A percentile compares a stretch with the other conserved stretches of the same genome.
Conservation (phyloP, 2,113 vertebrate genomes). For the Python bivittatus region DNA sequence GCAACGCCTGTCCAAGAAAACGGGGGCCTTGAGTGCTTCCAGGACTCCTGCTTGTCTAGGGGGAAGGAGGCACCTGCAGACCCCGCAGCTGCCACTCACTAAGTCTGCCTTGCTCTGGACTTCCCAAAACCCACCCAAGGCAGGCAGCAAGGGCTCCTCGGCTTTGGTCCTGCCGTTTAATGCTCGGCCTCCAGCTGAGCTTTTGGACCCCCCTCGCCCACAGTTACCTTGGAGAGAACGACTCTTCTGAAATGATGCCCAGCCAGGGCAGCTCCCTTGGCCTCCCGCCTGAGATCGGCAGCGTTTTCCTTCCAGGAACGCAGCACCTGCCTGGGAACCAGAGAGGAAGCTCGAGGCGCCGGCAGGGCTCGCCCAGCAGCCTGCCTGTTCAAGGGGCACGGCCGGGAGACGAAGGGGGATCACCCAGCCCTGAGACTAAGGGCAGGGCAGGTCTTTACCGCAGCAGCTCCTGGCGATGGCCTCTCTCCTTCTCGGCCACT, state of each 20-base stretch:
- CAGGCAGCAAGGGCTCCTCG: not conserved
- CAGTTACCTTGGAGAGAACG: constrained; percentile 79
- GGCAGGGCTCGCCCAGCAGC: not conserved
- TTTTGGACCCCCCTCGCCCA: not conserved
- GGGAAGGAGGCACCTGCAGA: not conserved
- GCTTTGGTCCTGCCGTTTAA: no score
- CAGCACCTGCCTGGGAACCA: constrained; percentile 67
- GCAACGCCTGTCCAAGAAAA: constrained; percentile 65
- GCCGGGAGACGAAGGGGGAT: not conserved
- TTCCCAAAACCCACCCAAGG: not conserved
- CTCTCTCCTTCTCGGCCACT: constrained; percentile 65
- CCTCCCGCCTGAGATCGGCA: constrained; percentile 41
- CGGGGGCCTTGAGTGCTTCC: fast-evolving
- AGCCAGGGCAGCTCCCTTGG: constrained; percentile 59
- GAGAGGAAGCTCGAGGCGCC: fast-evolving
- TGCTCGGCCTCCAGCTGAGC: not conserved
- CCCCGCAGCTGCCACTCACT: not conserved
- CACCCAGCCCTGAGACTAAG: no score
- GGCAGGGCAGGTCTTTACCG: constrained; percentile 55
- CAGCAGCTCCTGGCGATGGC: constrained; percentile 38
- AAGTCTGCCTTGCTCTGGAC: not conserved
- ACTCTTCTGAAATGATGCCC: constrained; percentile 68
- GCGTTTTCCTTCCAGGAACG: constrained; percentile 76
- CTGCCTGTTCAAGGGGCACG: not conserved
- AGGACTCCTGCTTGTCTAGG: not conserved